phyloP scores from a whole-genome alignment of 2,113 vertebrate genomes.

The Pungitius pungitius region DNA sequence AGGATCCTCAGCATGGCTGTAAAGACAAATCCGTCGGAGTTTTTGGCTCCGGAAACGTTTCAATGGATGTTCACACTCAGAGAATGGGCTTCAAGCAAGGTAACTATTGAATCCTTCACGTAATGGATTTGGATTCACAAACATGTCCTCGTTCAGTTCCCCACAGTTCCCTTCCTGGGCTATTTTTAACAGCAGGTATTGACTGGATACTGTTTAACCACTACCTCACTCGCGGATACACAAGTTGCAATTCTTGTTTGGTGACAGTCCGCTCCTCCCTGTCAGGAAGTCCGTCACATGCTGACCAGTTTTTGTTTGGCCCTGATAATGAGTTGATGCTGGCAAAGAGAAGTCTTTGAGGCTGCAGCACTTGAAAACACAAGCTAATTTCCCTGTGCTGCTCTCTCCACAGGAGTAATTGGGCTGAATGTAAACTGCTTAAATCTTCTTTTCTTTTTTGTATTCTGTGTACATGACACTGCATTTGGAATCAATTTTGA shows the following conservation, averaged over 20 bases:
- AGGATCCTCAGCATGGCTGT: slow-evolving; percentile 66
- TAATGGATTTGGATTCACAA: no score
- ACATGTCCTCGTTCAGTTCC: background rate
- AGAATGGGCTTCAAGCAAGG: slow-evolving; percentile 73
- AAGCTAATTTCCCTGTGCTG: background rate
- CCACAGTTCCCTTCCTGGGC: background rate
- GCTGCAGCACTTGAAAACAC: background rate
- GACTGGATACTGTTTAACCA: background rate
- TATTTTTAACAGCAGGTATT: background rate
- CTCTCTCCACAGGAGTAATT: background rate
- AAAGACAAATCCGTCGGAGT: slow-evolving; percentile 64
- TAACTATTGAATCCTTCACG: slow-evolving; percentile 20
- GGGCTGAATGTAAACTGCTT: background rate
- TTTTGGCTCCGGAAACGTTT: slow-evolving; percentile 71
- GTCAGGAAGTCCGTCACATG: background rate
- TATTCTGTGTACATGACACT: no score
- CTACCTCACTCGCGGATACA: background rate
- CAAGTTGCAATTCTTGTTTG: background rate
- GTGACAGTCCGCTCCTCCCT: background rate
- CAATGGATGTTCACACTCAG: slow-evolving; percentile 62
- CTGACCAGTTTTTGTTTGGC: background rate
- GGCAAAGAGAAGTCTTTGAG: background rate
- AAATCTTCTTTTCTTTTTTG: no score
- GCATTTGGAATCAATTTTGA: no score
- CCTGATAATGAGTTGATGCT: background rate